Percentiles rank a stretch among this genome's conserved stretches.
Conservation (phyloP, 2,113 vertebrate species). For the Nanorana parkeri region DNA sequence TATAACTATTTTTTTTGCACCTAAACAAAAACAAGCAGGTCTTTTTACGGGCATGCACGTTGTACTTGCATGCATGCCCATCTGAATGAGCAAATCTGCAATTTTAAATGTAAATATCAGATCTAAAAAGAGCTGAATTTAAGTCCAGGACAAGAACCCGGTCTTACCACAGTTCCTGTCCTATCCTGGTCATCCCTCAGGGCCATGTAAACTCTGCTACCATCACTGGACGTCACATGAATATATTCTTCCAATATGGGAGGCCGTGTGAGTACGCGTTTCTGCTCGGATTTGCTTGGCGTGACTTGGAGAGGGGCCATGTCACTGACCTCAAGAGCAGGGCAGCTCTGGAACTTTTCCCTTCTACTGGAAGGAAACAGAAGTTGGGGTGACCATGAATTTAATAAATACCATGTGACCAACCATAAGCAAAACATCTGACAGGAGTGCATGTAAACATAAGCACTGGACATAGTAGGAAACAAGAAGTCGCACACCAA, state of each 20-base stretch:
- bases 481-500: no score
- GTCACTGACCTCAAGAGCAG: constrained; percentile 58
- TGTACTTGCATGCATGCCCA: no score
- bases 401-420: no score
- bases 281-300: constrained; percentile 42
- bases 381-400: neutral
- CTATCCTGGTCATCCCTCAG: constrained; percentile 71
- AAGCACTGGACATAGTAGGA: no score
- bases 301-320: constrained; percentile 63
- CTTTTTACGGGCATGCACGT: no score
- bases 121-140: no score
- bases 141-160: neutral
- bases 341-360: constrained; percentile 5
- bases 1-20: no score
- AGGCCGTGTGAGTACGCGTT: constrained; percentile 77
- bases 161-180: constrained; percentile 65
- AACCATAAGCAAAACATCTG: no score
- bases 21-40: no score
- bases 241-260: constrained; percentile 89
- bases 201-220: constrained; percentile 84
- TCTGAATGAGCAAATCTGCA: no score
- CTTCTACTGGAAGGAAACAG: neutral
- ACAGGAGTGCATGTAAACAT: no score
- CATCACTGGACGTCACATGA: constrained; percentile 83
- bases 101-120: no score